Percentiles rank a stretch among this genome's conserved stretches.
phyloP scores from a whole-genome alignment of 2,113 vertebrate genomes.

The Tragelaphus imberbis region DNA sequence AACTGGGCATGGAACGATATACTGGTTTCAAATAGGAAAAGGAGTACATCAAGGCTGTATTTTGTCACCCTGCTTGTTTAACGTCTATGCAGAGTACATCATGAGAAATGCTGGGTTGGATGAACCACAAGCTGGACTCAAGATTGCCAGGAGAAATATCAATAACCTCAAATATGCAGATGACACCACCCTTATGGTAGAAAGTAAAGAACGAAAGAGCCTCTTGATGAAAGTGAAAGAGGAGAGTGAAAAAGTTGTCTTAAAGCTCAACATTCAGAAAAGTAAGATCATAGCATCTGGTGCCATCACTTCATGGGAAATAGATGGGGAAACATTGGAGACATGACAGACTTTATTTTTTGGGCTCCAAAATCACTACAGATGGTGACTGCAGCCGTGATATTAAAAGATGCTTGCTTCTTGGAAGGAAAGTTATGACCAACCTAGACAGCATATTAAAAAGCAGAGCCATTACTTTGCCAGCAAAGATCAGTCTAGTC shows the following conservation, averaged over 20 bases:
- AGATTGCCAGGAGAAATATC: neutral
- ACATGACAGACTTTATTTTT: neutral
- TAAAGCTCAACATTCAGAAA: neutral
- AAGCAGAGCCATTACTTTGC: neutral
- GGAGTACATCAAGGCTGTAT: accelerated
- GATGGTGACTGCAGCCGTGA: neutral
- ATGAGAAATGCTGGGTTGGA: neutral
- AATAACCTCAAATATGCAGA: neutral
- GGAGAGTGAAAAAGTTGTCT: neutral
- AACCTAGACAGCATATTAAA: neutral
- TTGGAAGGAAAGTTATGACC: neutral
- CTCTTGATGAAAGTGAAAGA: neutral
- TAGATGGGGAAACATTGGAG: neutral
- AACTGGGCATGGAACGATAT: neutral
- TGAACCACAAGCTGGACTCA: neutral
- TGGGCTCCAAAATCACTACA: neutral
- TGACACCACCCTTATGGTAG: neutral
- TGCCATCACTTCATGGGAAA: neutral
- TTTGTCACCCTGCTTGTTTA: neutral
- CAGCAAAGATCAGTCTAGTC: neutral
- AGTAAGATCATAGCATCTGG: neutral
- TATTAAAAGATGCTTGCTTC: neutral
- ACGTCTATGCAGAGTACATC: neutral
- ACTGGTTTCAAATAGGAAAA: neutral
- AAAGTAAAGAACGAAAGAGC: neutral